Evolutionary conservation across 2,113 vertebrate species (phyloP), one percentile per base, ranked within the genome.

Genomic region (Nesogale talazaci): DNA sequence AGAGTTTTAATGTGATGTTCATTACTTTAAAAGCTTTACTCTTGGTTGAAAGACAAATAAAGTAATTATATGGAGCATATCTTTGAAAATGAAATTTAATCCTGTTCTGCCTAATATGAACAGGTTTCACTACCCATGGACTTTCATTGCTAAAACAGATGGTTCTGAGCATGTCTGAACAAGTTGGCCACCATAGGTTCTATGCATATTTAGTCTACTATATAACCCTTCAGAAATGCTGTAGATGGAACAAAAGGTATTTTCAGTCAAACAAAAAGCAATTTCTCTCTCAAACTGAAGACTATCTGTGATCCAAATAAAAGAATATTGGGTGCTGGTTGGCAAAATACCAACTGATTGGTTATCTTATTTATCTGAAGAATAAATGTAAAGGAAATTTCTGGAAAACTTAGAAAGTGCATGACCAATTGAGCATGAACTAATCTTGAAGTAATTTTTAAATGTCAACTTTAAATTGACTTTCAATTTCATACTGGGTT

Each of bases 1-100:
- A 42, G 87, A 81, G 81, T 20, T 59, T 34, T 93, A n/a, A 16
- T 70, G 36, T 89, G 65, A 67, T 83, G 25, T 23, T 86, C n/a
- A 40, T 29, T 25, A 81, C 25, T 79, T 20, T 84, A 19, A 87
- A 90, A 84, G 7, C 2, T 6, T 36, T 36, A 61, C 6, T 2
- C 22, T 61, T 89, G 1, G 80, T 79, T 83, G 19, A 40, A 86
- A 91, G 80, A 38, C 4, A 29, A 76, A 65, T 40, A 82, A 92
- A 84, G 23, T 75, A 31, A 67, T 23, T 59, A 56, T 83, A 9
- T 40, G 14, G 23, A 88, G 83, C 67, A 72, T 38, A 36, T 63
- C 3, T 27, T 42, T 76, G 83, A 59, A 93, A 91, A 70, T 1
- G 34, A 4, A 19, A 74, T 34, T 19, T 79, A 79, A 88, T 27